phyloP scores from a whole-genome alignment of 2,888 invertebrate genomes.

The Dioctria linearis region DNA sequence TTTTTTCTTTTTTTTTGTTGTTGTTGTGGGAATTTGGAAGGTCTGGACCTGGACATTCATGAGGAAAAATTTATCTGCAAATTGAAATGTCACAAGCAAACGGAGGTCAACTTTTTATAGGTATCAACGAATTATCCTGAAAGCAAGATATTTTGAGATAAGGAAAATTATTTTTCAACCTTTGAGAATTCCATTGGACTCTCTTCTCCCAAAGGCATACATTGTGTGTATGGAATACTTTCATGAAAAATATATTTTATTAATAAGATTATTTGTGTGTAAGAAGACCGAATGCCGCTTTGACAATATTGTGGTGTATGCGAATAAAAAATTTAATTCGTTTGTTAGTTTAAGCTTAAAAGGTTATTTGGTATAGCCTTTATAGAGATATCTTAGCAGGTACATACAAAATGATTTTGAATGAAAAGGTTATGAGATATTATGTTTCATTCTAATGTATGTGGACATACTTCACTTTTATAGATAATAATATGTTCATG shows the following conservation, averaged over 20 bases:
- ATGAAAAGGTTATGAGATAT: too few species aligned
- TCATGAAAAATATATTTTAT: background rate
- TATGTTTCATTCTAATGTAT: too few species aligned
- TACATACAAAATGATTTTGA: too few species aligned
- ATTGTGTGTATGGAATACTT: constrained; percentile 10
- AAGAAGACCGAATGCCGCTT: too few species aligned
- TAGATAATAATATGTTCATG: too few species aligned
- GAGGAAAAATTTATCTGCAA: constrained; percentile 51
- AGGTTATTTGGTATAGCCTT: too few species aligned
- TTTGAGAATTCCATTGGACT: background rate
- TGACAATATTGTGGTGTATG: too few species aligned
- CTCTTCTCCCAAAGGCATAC: background rate
- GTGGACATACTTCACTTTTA: too few species aligned
- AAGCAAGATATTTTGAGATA: constrained; percentile 40
- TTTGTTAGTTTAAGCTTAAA: too few species aligned
- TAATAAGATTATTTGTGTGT: too few species aligned
- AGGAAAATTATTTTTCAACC: constrained; percentile 17
- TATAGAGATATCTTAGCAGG: too few species aligned
- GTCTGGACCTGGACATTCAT: constrained; percentile 51
- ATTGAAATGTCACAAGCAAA: constrained; percentile 51
- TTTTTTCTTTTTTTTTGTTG: background rate
- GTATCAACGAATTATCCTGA: constrained; percentile 5
- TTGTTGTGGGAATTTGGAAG: constrained; percentile 13
- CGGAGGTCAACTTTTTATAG: constrained; percentile 33
- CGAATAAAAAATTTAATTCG: too few species aligned